Evolutionary conservation across 1,140 invertebrate species (phyloP).

Genomic region (Leguminivora glycinivorella): DNA sequence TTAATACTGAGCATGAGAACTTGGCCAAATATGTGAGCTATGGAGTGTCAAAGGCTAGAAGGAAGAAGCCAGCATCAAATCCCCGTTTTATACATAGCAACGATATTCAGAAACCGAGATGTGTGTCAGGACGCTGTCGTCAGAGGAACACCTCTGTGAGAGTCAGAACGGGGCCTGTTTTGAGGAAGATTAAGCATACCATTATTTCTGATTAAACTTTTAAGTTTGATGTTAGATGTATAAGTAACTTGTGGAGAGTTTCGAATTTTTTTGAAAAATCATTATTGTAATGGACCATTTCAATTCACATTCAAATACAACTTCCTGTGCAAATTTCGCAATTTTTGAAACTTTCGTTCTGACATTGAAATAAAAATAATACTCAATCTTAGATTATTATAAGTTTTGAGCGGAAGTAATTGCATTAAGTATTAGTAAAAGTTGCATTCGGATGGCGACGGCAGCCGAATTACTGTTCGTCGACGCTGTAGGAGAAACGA

Average conservation of each 20-base stretch:
- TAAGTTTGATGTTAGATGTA: too few relatives aligned
- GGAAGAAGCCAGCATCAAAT: slow-evolving; percentile 26
- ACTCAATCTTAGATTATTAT: background rate
- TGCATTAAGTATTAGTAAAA: background rate
- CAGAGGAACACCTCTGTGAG: slow-evolving; percentile 40
- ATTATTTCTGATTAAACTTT: slow-evolving; percentile 32
- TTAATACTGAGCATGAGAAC: slow-evolving; percentile 34
- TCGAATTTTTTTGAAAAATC: too few relatives aligned
- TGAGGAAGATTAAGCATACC: slow-evolving; percentile 48
- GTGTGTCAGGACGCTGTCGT: slow-evolving; percentile 52
- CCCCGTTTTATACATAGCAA: background rate
- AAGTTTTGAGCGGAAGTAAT: background rate
- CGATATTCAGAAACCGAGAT: slow-evolving; percentile 41
- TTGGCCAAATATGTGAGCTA: slow-evolving; percentile 44
- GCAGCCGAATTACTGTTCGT: too few relatives aligned
- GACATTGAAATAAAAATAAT: background rate
- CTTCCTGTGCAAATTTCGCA: too few relatives aligned
- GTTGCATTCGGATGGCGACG: too few relatives aligned
- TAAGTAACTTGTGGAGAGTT: too few relatives aligned
- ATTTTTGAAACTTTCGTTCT: too few relatives aligned
- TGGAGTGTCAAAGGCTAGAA: background rate
- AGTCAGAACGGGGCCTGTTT: slow-evolving; percentile 46
- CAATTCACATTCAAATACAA: too few relatives aligned
- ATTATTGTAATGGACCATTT: too few relatives aligned
- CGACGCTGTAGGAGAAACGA: too few relatives aligned